Conservation (phyloP, 2,113 vertebrate genomes). For the Oreochromis tanganicae region DNA sequence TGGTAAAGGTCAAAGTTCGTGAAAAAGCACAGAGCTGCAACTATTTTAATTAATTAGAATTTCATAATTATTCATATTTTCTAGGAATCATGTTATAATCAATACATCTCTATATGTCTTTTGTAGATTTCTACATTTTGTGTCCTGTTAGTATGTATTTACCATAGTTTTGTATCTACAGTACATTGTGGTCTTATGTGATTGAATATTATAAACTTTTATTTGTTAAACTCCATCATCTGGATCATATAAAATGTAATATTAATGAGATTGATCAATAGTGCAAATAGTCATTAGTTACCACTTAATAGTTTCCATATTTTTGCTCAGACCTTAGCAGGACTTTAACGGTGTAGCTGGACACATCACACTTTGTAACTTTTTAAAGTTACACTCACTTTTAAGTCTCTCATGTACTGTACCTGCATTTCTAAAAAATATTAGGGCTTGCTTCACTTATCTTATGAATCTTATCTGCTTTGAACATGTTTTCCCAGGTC, state of each 20-base stretch:
- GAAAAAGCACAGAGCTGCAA: background rate
- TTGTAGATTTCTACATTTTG: background rate
- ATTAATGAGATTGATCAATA: background rate
- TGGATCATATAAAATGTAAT: fast-evolving
- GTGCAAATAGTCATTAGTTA: background rate
- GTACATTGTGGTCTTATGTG: background rate
- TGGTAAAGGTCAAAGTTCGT: fast-evolving
- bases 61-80: background rate
- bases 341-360: background rate
- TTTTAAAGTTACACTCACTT: background rate
- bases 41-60: background rate
- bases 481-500: constrained; percentile 61
- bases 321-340: background rate
- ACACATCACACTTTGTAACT: background rate
- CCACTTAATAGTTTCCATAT: background rate
- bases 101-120: background rate
- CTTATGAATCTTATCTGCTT: background rate
- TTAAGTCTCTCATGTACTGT: no score
- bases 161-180: background rate
- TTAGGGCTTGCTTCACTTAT: background rate
- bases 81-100: background rate
- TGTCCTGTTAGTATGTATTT: background rate
- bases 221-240: background rate
- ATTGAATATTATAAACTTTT: background rate
- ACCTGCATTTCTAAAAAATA: background rate